Conservation (phyloP, 2,113 vertebrate genomes). For the Mormyrus lacerda region DNA sequence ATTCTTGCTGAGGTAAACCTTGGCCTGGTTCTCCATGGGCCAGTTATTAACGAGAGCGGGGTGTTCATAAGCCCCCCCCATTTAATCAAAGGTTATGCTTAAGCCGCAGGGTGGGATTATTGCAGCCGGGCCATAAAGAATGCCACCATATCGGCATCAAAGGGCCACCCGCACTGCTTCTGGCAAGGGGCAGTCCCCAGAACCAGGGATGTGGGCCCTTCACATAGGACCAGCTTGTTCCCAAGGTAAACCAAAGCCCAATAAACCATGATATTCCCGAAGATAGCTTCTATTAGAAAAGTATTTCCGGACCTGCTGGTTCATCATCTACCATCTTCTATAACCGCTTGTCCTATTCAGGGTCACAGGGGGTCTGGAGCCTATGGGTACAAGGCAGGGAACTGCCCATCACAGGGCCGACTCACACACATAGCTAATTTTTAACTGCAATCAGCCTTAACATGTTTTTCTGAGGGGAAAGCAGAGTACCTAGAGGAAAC, state of each 20-base stretch:
- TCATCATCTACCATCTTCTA: background rate
- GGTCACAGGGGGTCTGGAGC: too few species aligned
- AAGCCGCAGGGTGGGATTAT: slow-evolving; percentile 51
- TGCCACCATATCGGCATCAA: slow-evolving; percentile 48
- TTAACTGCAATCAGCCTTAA: too few species aligned
- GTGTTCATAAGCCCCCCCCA: slow-evolving; percentile 32
- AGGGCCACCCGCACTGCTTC: slow-evolving; percentile 45
- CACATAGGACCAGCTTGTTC: background rate
- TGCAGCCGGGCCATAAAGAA: slow-evolving; percentile 52
- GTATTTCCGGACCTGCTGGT: background rate
- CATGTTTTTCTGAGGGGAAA: too few species aligned
- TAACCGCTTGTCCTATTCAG: too few species aligned
- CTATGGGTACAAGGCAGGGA: too few species aligned
- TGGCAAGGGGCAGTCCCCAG: slow-evolving; percentile 38
- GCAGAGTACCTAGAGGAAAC: too few species aligned
- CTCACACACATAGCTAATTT: too few species aligned
- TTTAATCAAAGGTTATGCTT: slow-evolving; percentile 52
- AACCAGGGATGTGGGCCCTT: background rate
- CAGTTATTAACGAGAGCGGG: slow-evolving; percentile 37
- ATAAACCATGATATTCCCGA: background rate
- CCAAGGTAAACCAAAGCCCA: background rate
- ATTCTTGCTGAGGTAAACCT: slow-evolving; percentile 41
- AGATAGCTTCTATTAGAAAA: background rate
- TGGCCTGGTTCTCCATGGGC: slow-evolving; percentile 29
- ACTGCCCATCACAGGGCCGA: too few species aligned